Percentiles rank a stretch among this genome's conserved stretches.
Conservation (phyloP, 2,888 invertebrate species). For the Tetragonula carbonaria region DNA sequence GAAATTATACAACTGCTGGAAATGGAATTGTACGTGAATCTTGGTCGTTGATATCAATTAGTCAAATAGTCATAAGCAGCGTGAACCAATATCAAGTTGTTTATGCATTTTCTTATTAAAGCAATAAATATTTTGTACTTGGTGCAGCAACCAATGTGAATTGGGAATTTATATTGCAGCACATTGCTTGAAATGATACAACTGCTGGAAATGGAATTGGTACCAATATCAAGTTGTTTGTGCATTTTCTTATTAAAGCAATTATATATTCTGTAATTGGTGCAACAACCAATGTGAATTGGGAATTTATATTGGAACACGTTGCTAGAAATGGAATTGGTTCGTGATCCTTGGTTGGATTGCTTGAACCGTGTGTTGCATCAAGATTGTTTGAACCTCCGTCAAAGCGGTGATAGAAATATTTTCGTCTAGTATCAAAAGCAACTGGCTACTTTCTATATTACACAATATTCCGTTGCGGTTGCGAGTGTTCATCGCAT, state of each 20-base stretch:
- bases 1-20: not conserved
- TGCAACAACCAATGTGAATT: too few relatives aligned
- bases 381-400: not conserved
- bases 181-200: too few relatives aligned
- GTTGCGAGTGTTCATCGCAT: conserved; percentile 21
- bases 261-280: too few relatives aligned
- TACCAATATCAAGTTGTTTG: too few relatives aligned
- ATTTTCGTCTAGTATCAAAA: conserved; percentile 30
- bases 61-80: not conserved
- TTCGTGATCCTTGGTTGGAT: not conserved
- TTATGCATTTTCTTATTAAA: not conserved
- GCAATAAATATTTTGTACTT: too few relatives aligned
- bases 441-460: conserved; percentile 37
- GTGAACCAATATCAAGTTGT: not conserved
- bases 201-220: too few relatives aligned
- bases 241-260: not conserved
- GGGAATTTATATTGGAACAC: too few relatives aligned
- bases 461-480: conserved; percentile 24
- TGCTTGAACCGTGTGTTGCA: not conserved
- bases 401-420: not conserved
- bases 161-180: too few relatives aligned
- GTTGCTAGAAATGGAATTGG: too few relatives aligned
- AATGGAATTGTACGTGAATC: not conserved
- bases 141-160: too few relatives aligned
- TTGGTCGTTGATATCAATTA: not conserved